Evolutionary conservation across 1,140 invertebrate genomes (phyloP), one percentile per base, ranked within the genome.

Genomic region (Condylostylus longicornis): DNA sequence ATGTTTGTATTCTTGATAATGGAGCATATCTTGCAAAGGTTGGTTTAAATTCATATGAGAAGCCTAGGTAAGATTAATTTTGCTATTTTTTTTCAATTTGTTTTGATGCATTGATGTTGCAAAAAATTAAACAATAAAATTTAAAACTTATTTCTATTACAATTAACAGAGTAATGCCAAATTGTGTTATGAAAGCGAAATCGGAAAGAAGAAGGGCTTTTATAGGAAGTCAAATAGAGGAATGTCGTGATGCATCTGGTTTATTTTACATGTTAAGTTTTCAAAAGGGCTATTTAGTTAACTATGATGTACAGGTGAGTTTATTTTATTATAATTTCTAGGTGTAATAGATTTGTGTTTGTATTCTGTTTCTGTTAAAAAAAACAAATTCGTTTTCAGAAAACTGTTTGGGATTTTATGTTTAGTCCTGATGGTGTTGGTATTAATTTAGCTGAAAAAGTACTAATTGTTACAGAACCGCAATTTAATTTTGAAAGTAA

Each of bases 161-260:
- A 19, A 33, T 17, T 33, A 41, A 18, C 10, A 18, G 44, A 23
- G 42, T 52, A 13, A 73, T 97, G 46, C 89, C 90, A 3, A 99
- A 99, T 62, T 91, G 87, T 50, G 88, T 98, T 21, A 93, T 93
- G 72, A 99, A 99, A 71, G 89, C 90, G 1, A 97, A 97, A 63
- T 91, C 83, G 48, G 94, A 98, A 58, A 65, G 87, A 35, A 74
- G 91, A 2, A 70, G 94, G 38, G 78, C 87, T 2, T 99, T 97
- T 58, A 78, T 98, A 30, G 93, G 85, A 0, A 81, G 85, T 61
- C 88, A 87, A 65, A 77, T 96, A 15, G 85, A 96, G 41, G 93
- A 98, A 45, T 98, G 93, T 54, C 72, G 91, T 32, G 95, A 99
- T 60, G 78, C 85, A 3, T 95, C 91, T 1, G 86, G 89, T 2